These are phyloP conservation scores for Albula goreensis DNA, from an alignment of 2,113 vertebrate genomes.

Conservation along the genomic window DNA sequence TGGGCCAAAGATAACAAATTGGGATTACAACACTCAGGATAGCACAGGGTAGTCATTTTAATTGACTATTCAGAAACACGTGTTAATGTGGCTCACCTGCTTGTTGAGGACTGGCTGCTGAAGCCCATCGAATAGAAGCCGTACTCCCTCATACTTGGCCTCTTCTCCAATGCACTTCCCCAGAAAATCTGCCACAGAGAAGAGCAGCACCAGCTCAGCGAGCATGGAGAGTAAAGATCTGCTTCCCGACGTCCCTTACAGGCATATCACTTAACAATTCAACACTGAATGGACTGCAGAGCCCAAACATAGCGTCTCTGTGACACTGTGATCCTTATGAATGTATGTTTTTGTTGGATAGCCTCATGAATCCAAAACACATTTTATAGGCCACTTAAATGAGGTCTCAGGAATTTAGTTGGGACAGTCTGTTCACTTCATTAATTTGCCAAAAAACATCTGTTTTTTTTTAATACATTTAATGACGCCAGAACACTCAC, in stretches of 20 bases:
- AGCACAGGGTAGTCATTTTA: not conserved
- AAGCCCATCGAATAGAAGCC: constrained; percentile 88
- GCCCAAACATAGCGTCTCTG: not conserved
- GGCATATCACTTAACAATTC: not conserved
- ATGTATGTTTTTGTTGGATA: too few species aligned
- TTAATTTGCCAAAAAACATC: too few species aligned
- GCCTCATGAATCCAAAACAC: too few species aligned
- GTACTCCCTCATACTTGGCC: constrained; percentile 86
- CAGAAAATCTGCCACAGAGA: constrained; percentile 74
- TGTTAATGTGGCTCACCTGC: constrained; percentile 71
- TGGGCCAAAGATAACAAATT: not conserved
- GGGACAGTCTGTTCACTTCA: too few species aligned
- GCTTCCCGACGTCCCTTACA: not conserved
- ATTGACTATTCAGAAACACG: not conserved
- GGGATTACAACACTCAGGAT: not conserved
- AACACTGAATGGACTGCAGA: too few species aligned
- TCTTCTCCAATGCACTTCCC: constrained; percentile 94
- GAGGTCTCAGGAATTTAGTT: too few species aligned
- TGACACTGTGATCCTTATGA: not conserved
- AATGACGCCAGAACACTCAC: too few species aligned
- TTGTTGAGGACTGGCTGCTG: constrained; percentile 97
- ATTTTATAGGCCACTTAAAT: too few species aligned
- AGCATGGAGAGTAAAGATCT: not conserved
- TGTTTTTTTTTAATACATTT: too few species aligned
- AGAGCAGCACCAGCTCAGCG: not conserved